Conservation (phyloP, 23 tunicate genomes). For the Clavelina lepadiformis region DNA sequence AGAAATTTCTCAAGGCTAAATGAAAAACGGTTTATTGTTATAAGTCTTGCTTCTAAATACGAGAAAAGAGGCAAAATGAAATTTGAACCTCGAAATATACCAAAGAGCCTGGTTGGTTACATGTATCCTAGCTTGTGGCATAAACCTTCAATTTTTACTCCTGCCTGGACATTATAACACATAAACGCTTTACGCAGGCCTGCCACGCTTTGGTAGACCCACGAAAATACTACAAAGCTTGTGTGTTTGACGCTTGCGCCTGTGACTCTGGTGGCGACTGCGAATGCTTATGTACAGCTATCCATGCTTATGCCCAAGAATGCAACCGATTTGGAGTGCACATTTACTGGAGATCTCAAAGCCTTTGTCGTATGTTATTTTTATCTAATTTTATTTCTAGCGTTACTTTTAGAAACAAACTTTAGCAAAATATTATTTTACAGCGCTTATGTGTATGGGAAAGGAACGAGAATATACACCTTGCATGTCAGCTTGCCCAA, state of each 20-base stretch:
- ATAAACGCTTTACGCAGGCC: conserved; percentile 34
- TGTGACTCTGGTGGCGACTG: conserved; percentile 96
- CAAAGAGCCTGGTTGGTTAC: background rate
- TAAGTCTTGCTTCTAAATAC: background rate
- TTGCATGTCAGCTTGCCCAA: conserved; percentile 98
- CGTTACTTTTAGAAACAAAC: background rate
- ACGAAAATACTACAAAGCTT: conserved; percentile 64
- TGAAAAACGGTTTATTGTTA: too few species aligned
- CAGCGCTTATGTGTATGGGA: conserved; percentile 94
- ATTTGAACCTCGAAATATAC: background rate
- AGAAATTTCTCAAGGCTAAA: too few species aligned
- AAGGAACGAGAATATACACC: conserved; percentile 83
- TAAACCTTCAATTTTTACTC: background rate
- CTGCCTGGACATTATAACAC: background rate
- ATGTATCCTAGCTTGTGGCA: background rate
- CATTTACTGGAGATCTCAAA: conserved; percentile 98
- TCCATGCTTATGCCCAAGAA: conserved; percentile 98
- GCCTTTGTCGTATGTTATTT: conserved; percentile 84
- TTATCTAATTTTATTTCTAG: background rate
- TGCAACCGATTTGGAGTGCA: conserved; percentile 99
- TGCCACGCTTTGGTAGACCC: conserved; percentile 89
- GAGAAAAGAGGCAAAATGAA: background rate
- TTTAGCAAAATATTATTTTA: conserved; percentile 1
- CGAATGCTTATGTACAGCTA: conserved; percentile 95
- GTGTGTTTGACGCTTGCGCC: conserved; percentile 97